Evolutionary conservation across 2,113 vertebrate genomes (phyloP), one percentile per base, ranked within the genome.

Genomic region (Neopipo cinnamomea): DNA sequence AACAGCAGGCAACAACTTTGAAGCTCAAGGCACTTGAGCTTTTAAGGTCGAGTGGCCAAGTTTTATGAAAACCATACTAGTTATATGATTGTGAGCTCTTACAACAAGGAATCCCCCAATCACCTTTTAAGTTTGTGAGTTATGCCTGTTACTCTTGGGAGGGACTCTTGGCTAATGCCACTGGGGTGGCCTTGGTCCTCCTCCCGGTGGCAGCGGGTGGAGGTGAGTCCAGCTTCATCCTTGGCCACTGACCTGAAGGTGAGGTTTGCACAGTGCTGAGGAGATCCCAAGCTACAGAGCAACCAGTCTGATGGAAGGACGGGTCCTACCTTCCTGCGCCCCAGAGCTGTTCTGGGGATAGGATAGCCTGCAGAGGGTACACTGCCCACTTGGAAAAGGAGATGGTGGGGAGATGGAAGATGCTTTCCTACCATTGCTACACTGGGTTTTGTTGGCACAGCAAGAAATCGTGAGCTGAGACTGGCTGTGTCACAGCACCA

Each of bases 131-230:
- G 68, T 75, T 65, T 5, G 39, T 2, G 4, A 56, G 25, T 27
- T 41, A 4, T 52, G 56, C 39, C 23, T 88, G 30, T 72, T 95
- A 46, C 41, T 95, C 37, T 50, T 71, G 39, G 35, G 42, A 70
- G 21, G 13, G 25, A 9, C 39, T 58, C n/a, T 21, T 71, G 65
- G 20, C 72, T 78, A 16, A 22, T 0, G 0, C 0, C 1, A 24
- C 42, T 22, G 9, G 33, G 8, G 23, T 70, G 59, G 59, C 55
- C 49, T 80, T 25, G 8, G 14, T n/a, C n/a, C 49, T 75, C 22
- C 56, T 79, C 22, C 33, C 70, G 53, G 11, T 50, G 63, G 16
- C 67, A 52, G n/a, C 8, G 30, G 24, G 31, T 52, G 22, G 27
- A 75, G 70, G 18, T 30, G 12, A 70, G 18, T 30, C 46, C 50